Conservation (phyloP, 2,888 invertebrate species). For the Lochmaea capreae region DNA sequence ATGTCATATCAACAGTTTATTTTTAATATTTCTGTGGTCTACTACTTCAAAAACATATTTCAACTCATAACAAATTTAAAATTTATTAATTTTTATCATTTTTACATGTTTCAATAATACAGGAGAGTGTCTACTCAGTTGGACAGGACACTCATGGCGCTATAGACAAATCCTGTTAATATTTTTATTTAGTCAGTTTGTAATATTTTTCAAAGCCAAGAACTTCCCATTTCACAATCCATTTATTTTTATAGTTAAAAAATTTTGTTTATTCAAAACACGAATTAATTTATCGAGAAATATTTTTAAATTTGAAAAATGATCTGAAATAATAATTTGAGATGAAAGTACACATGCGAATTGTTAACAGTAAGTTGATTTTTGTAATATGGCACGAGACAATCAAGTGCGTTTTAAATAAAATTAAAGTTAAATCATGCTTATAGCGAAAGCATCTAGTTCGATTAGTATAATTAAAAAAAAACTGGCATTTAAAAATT, state of each 20-base stretch:
- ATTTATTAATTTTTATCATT: no score
- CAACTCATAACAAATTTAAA: no score
- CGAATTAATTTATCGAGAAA: neutral
- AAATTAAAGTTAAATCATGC: conserved; percentile 53
- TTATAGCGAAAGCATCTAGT: conserved; percentile 53
- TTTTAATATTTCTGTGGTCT: no score
- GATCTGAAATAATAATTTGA: neutral
- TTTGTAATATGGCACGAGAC: conserved; percentile 58
- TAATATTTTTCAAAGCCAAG: neutral
- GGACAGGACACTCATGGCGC: neutral
- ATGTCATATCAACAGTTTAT: no score
- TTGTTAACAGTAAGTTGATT: conserved; percentile 49
- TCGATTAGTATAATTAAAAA: conserved; percentile 47
- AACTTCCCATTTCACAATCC: neutral
- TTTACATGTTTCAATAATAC: no score
- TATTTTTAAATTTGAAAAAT: conserved; percentile 1
- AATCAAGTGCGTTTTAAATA: conserved; percentile 62
- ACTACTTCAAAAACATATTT: no score
- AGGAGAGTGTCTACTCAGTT: no score
- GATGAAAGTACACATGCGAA: conserved; percentile 12
- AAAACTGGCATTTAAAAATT: conserved; percentile 42
- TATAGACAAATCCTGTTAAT: neutral
- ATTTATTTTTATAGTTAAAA: neutral
- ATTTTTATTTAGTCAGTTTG: neutral
- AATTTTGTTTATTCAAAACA: neutral